Percentiles rank a stretch among this genome's conserved stretches.
Evolutionary conservation across 1,140 invertebrate species (phyloP).

Genomic region (Lamellibrachia luymesi): DNA sequence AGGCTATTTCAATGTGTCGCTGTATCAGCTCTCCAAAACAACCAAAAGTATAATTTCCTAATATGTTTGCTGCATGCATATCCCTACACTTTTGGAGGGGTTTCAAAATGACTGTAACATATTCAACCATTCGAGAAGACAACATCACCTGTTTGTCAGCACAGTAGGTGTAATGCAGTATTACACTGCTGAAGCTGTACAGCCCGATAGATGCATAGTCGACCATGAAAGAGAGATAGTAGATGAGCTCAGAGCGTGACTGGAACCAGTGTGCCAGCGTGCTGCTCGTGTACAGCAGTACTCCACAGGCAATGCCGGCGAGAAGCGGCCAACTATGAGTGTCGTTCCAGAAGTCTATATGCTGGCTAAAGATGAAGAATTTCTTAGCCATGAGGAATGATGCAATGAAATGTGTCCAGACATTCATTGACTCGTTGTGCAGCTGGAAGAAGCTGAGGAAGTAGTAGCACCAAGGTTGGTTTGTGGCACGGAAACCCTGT

Average conservation of each 20-base stretch:
- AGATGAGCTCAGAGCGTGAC: constrained; percentile 47
- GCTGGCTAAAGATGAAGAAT: constrained; percentile 30
- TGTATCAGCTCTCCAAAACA: neutral
- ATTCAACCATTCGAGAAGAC: neutral
- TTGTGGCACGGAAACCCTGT: constrained; percentile 43
- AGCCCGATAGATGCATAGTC: constrained; percentile 55
- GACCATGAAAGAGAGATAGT: constrained; percentile 54
- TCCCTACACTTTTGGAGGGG: too few species aligned
- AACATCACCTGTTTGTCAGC: constrained; percentile 21
- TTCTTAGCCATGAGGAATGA: constrained; percentile 29
- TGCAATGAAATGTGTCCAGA: constrained; percentile 52
- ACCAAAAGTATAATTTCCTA: neutral
- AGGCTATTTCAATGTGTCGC: neutral
- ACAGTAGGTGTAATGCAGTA: constrained; percentile 50
- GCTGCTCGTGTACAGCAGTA: constrained; percentile 48
- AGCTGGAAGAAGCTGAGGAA: constrained; percentile 47
- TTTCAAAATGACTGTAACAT: neutral
- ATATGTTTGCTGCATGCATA: neutral
- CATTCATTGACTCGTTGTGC: constrained; percentile 54
- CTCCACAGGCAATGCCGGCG: constrained; percentile 44
- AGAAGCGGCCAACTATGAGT: constrained; percentile 51
- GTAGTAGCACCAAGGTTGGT: constrained; percentile 49
- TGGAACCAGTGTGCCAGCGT: constrained; percentile 50
- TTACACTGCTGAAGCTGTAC: constrained; percentile 52
- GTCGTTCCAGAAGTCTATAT: constrained; percentile 47